Base-by-base conservation (phyloP, 1,140 invertebrate species). In the Nasonia vitripennis region DNA sequence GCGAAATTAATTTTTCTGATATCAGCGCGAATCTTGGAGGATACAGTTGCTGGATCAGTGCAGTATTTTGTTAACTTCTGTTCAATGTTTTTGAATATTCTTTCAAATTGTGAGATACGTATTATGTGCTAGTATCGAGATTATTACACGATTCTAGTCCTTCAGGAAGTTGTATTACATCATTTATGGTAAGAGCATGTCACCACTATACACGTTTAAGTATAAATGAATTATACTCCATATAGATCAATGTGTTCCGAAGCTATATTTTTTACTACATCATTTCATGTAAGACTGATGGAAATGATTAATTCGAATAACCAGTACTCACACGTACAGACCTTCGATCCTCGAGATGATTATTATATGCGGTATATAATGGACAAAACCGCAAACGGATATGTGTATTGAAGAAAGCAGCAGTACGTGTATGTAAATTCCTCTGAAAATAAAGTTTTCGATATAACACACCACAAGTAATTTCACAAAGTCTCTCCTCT, bases 391-490 rank as follows among this genome's bases (percentile, higher is more conserved):
- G 14, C 41, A 45, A 45, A n/a, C 12, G 17, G 27, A 34, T 23
- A 20, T 31, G 27, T 31, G 68, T 31, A 31, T 75, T 75, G 73
- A 75, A 20, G 37, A 20, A 17, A 37, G 12, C 45, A 75, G 73
- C 73, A 37, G 31, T 23, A 31, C 37, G 68, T 67, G 67, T 67
- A 68, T 83, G 73, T 77, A 83, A 83, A 67, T 45, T 20, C 17
- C 55, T 62, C 5, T 1, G 14, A 77, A 75, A 83, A 77, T 77
- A 83, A 83, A 77, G 11, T 68, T 77, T 68, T 74, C 23, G n/a
- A 51, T 48, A 73, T 48, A 73, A 37, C 10, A 31, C 1, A 37
- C 34, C 34, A 37, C 51, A 31, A 17, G 9, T 71, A 48, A 81
- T 71, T 81, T 71, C 23, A 70, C 31, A 62, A n/a, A 20, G 51